Evolutionary conservation across 2,888 invertebrate species (phyloP).

Genomic region (Argynnis bischoffii): DNA sequence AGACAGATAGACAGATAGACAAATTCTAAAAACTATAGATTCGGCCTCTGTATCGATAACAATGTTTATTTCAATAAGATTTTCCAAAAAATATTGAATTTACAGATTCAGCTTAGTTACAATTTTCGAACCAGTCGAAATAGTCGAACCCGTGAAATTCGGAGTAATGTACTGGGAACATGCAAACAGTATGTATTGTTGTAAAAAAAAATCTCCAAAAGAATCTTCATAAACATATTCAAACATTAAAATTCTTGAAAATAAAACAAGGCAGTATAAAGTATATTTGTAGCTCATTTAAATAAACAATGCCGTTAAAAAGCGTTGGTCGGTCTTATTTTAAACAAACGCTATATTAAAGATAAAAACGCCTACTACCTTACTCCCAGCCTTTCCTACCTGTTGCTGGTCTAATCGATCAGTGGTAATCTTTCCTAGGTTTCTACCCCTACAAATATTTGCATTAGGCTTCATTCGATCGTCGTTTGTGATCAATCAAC

Average conservation of each 20-base stretch:
- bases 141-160: too few species aligned
- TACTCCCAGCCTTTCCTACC: constrained; percentile 32
- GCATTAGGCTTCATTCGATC: constrained; percentile 40
- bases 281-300: constrained; percentile 4
- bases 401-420: constrained; percentile 48
- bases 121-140: too few species aligned
- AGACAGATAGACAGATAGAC: too few species aligned
- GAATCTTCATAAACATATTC: neutral
- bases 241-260: neutral
- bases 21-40: too few species aligned
- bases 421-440: constrained; percentile 41
- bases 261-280: too few species aligned
- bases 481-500: constrained; percentile 50
- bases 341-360: constrained; percentile 26
- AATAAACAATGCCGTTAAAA: constrained; percentile 25
- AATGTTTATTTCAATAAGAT: too few species aligned
- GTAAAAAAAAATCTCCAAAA: too few species aligned
- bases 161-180: too few species aligned
- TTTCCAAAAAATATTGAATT: too few species aligned
- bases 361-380: constrained; percentile 22
- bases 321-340: constrained; percentile 5
- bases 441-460: constrained; percentile 41
- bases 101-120: too few species aligned
- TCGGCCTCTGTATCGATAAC: too few species aligned
- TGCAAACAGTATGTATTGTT: too few species aligned